Conservation (phyloP, 30 jellyfish, hydroid and myxozoan genomes). For the Aurelia sp. region DNA sequence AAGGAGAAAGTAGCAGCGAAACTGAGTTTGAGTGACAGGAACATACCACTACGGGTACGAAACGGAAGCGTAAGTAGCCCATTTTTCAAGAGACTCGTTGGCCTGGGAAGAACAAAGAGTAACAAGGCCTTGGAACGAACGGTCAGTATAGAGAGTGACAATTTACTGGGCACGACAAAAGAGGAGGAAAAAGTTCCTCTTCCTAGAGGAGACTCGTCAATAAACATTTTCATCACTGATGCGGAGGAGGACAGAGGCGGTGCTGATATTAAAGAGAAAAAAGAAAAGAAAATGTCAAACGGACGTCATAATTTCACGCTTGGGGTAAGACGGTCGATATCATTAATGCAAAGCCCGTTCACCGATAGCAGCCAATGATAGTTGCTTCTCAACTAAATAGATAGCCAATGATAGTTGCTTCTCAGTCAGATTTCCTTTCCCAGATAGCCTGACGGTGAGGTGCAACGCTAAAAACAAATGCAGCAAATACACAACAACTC, state of each 20-base stretch:
- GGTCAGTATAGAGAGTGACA: conserved; percentile 50
- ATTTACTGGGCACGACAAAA: conserved; percentile 6
- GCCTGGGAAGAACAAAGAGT: conserved; percentile 56
- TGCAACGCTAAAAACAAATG: background rate
- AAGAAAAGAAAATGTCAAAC: conserved; percentile 13
- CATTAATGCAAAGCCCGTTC: conserved; percentile 45
- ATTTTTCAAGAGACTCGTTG: conserved; percentile 41
- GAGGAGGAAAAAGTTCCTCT: background rate
- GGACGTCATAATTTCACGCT: conserved; percentile 36
- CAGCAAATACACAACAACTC: background rate
- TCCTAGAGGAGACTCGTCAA: conserved; percentile 57
- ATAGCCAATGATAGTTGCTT: too few relatives aligned
- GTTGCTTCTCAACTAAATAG: too few relatives aligned
- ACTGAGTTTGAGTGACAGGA: conserved; percentile 55
- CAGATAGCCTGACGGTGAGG: background rate
- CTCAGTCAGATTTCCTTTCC: too few relatives aligned
- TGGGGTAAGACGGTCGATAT: conserved; percentile 37
- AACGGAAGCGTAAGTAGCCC: conserved; percentile 71
- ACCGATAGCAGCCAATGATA: background rate
- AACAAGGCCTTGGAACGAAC: conserved; percentile 48
- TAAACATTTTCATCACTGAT: conserved; percentile 56
- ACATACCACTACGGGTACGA: conserved; percentile 35
- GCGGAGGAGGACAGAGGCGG: conserved; percentile 31
- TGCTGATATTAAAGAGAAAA: background rate
- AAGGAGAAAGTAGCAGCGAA: conserved; percentile 19